A percentile compares a stretch with the other conserved stretches of the same genome.
Evolutionary conservation across 2,797 vertebrate genomes (phyloP).

Genomic region (Lithobates pipiens): DNA sequence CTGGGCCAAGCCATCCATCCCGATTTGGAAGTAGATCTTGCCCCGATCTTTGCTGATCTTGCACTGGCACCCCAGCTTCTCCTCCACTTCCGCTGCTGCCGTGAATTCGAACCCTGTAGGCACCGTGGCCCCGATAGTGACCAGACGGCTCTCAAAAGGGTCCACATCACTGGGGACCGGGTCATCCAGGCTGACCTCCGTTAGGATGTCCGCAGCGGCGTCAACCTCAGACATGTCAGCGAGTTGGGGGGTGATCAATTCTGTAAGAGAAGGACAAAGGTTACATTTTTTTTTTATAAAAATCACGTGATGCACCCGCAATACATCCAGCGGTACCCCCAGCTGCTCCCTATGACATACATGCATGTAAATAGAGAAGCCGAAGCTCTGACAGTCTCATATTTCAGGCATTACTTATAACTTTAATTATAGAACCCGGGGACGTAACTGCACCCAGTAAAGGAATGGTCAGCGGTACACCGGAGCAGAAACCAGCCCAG

Average conservation of each 20-base stretch:
- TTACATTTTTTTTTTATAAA: too few relatives aligned
- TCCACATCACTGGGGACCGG: slow-evolving; percentile 10
- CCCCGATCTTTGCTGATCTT: slow-evolving; percentile 90
- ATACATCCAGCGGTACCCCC: too few relatives aligned
- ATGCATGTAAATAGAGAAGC: too few relatives aligned
- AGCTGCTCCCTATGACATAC: too few relatives aligned
- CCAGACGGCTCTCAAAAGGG: slow-evolving; percentile 65
- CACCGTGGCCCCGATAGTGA: slow-evolving; percentile 90
- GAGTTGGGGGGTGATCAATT: background rate
- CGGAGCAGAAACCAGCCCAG: too few relatives aligned
- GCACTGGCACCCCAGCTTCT: slow-evolving; percentile 86
- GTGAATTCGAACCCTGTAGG: slow-evolving; percentile 95
- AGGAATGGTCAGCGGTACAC: too few relatives aligned
- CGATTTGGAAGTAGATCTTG: slow-evolving; percentile 91
- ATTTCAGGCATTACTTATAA: too few relatives aligned
- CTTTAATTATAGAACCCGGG: too few relatives aligned
- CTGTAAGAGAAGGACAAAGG: background rate
- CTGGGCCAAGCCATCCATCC: slow-evolving; percentile 82
- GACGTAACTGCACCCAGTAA: too few relatives aligned
- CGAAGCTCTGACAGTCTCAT: too few relatives aligned
- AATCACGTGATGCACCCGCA: too few relatives aligned
- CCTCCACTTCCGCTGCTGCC: slow-evolving; percentile 90
- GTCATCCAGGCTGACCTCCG: slow-evolving; percentile 60
- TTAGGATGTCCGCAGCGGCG: slow-evolving; percentile 55
- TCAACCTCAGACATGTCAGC: slow-evolving; percentile 67